Conservation (phyloP, 2,113 vertebrate species). For the Nesoenas mayeri region DNA sequence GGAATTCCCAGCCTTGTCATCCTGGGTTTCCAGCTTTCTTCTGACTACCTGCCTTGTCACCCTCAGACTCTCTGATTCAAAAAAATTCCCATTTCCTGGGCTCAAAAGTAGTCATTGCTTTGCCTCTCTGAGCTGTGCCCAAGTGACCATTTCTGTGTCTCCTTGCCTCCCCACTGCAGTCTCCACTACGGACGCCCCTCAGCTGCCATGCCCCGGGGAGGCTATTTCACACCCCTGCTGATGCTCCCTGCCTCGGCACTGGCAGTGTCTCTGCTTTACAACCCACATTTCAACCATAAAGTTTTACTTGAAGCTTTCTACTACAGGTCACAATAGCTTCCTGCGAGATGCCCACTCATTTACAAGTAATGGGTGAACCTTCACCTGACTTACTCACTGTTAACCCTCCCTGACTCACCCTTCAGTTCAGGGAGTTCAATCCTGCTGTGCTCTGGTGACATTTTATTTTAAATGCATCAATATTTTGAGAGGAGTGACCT, state of each 20-base stretch:
- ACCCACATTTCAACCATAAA: neutral
- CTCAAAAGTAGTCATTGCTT: neutral
- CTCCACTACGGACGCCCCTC: neutral
- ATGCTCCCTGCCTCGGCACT: neutral
- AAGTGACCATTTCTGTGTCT: neutral
- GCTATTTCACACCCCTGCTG: neutral
- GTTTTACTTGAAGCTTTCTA: neutral
- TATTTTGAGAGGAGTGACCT: neutral
- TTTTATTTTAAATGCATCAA: neutral
- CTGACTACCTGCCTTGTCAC: neutral
- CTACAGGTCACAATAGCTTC: neutral
- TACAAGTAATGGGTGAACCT: neutral
- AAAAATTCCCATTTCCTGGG: neutral
- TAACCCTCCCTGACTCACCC: neutral
- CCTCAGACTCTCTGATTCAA: neutral
- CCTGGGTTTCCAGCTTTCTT: neutral
- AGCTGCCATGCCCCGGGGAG: neutral
- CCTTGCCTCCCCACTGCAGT: rapidly evolving
- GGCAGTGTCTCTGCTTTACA: neutral
- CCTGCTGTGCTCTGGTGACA: neutral
- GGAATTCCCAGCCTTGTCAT: neutral
- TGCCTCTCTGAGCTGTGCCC: neutral
- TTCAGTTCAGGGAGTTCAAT: neutral
- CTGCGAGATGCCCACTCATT: neutral
- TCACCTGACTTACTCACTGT: neutral